These are phyloP conservation scores for Agapornis canus DNA, from an alignment of 2,797 vertebrate genomes.

Conservation along the genomic window DNA sequence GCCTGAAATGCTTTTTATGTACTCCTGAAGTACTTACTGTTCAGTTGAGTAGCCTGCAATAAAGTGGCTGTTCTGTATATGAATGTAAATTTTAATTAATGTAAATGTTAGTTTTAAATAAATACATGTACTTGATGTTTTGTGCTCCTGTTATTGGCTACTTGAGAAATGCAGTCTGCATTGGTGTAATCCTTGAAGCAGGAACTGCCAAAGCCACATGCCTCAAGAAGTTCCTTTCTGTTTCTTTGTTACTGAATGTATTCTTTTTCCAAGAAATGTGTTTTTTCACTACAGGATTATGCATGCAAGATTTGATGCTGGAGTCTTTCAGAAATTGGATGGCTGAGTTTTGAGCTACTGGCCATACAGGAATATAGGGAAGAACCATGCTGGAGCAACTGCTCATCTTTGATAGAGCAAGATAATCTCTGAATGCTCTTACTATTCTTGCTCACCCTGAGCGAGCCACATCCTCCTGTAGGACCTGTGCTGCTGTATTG, in stretches of 20 bases:
- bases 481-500: not conserved
- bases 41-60: not conserved
- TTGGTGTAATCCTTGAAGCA: not conserved
- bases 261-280: not conserved
- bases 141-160: fast-evolving
- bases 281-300: not conserved
- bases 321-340: not conserved
- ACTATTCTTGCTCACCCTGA: fast-evolving
- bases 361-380: fast-evolving
- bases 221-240: not conserved
- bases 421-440: not conserved
- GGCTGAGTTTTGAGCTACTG: not conserved
- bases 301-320: not conserved
- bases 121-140: not conserved
- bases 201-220: not conserved
- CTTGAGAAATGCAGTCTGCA: not conserved
- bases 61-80: not conserved
- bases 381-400: fast-evolving
- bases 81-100: not conserved
- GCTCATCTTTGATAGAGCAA: not conserved
- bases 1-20: not conserved
- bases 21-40: not conserved
- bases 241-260: not conserved
- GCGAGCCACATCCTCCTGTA: not conserved
- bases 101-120: not conserved